These are phyloP conservation scores for Thalassaphorura encarpata DNA, from an alignment of 1,140 invertebrate genomes.

Conservation along the genomic window DNA sequence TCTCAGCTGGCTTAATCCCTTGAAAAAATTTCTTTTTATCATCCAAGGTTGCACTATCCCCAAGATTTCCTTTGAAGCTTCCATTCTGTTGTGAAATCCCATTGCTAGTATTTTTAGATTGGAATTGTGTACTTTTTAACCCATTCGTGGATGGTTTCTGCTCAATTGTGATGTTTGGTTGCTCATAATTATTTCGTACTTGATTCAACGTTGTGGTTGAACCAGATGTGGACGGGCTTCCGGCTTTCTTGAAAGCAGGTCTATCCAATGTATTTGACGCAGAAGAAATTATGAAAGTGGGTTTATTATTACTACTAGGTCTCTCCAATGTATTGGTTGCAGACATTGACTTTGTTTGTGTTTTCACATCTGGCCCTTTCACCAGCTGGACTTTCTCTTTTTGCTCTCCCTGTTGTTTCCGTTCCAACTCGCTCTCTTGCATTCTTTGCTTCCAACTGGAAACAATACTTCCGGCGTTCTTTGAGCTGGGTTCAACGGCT, in stretches of 20 bases:
- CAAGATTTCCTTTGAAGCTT: background rate
- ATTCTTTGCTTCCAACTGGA: conserved; percentile 27
- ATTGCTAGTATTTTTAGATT: background rate
- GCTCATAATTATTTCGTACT: background rate
- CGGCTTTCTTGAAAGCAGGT: background rate
- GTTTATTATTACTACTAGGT: background rate
- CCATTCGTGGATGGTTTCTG: background rate
- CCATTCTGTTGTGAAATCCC: background rate
- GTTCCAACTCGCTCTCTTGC: conserved; percentile 5
- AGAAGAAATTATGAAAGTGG: conserved; percentile 3
- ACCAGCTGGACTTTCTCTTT: background rate
- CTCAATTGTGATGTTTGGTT: background rate
- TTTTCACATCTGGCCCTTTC: background rate
- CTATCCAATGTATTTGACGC: conserved; percentile 5
- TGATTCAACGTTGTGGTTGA: no score
- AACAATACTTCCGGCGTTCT: conserved; percentile 8
- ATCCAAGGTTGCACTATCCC: conserved; percentile 9
- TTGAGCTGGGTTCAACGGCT: background rate
- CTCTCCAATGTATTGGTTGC: conserved; percentile 1
- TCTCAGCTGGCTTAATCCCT: conserved; percentile 26
- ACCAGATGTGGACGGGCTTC: background rate
- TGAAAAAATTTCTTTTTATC: conserved; percentile 29
- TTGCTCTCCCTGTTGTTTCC: background rate
- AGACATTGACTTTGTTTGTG: background rate
- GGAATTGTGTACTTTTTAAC: background rate